Conservation (phyloP, 2,888 invertebrate genomes). For the Eudasyphora cyanicolor region DNA sequence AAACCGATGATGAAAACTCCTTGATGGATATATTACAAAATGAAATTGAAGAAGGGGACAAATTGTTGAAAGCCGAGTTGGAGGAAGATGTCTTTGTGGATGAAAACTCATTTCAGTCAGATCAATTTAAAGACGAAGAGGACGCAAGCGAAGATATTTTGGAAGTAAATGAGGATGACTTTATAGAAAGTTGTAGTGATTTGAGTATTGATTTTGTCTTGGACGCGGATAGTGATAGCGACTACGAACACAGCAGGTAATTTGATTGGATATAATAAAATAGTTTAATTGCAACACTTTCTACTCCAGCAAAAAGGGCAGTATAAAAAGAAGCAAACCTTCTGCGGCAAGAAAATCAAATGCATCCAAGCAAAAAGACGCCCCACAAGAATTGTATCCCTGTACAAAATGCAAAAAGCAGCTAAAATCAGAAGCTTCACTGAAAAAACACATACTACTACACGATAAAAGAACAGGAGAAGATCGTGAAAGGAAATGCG, state of each 20-base stretch:
- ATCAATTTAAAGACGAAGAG: constrained; percentile 5
- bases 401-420: constrained; percentile 47
- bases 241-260: constrained; percentile 53
- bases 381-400: constrained; percentile 29
- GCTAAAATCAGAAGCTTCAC: constrained; percentile 39
- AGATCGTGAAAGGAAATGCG: constrained; percentile 25
- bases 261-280: not conserved
- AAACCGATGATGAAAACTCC: not conserved
- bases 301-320: not conserved
- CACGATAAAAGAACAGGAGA: constrained; percentile 41
- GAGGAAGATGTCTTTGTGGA: constrained; percentile 52
- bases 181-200: constrained; percentile 62
- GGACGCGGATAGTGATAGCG: constrained; percentile 44
- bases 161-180: constrained; percentile 45
- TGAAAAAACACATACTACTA: constrained; percentile 48
- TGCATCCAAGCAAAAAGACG: not conserved
- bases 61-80: constrained; percentile 36
- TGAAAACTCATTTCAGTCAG: constrained; percentile 38
- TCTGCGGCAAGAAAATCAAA: constrained; percentile 5
- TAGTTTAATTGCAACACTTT: not conserved
- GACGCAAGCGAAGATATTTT: constrained; percentile 29
- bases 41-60: not conserved
- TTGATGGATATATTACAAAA: constrained; percentile 4
- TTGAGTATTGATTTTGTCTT: constrained; percentile 52
- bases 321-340: not conserved